Percentiles rank a stretch among this genome's conserved stretches.
Evolutionary conservation across 2,888 invertebrate species (phyloP).

Genomic region (Muschampia plurimacula): DNA sequence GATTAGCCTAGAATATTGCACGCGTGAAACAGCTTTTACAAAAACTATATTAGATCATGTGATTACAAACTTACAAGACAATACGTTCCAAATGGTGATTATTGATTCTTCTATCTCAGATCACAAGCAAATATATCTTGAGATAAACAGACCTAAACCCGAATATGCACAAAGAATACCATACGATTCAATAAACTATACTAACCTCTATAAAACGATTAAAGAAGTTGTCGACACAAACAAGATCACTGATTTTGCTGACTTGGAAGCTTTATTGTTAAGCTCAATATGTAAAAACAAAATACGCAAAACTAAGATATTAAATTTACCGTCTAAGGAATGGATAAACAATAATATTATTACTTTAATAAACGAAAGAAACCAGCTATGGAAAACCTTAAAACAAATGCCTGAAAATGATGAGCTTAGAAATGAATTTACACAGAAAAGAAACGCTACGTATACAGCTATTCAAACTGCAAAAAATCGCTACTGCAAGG

Average conservation of each 20-base stretch:
- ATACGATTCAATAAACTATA: neutral
- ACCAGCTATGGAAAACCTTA: slow-evolving; percentile 3
- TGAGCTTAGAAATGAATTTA: neutral
- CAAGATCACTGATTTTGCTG: neutral
- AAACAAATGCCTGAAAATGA: neutral
- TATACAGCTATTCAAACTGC: neutral
- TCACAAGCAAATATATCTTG: slow-evolving; percentile 24
- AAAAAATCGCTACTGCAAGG: neutral
- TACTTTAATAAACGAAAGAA: slow-evolving; percentile 6
- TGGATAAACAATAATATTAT: slow-evolving; percentile 45
- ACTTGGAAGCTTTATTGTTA: neutral
- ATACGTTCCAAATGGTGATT: slow-evolving; percentile 31
- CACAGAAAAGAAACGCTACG: neutral
- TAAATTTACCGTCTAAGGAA: slow-evolving; percentile 32
- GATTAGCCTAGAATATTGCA: slow-evolving; percentile 29
- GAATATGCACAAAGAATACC: neutral
- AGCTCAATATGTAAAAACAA: neutral
- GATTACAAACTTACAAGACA: slow-evolving; percentile 33
- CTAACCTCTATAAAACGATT: neutral
- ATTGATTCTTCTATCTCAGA: slow-evolving; percentile 43
- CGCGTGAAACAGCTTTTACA: slow-evolving; percentile 27
- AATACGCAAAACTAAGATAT: neutral
- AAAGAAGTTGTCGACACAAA: neutral
- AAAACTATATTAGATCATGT: slow-evolving; percentile 37
- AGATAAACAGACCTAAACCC: neutral